Conservation (phyloP, 2,888 invertebrate species). For the Scotopteryx bipunctaria region DNA sequence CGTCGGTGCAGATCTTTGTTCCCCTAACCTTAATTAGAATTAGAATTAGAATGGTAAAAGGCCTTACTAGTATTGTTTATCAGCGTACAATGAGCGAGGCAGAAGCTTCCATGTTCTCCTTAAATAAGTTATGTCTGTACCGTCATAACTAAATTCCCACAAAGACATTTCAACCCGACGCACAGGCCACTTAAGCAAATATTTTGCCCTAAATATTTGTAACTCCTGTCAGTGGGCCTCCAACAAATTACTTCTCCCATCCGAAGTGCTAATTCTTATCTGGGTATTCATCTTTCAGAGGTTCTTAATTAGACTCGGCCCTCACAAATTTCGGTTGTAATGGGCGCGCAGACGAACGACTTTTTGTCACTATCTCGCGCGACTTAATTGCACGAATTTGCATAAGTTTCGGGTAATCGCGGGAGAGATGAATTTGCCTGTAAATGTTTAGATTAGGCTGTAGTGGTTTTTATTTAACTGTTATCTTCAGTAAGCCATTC, state of each 20-base stretch:
- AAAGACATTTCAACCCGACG: conserved; percentile 1
- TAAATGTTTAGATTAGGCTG: conserved; percentile 12
- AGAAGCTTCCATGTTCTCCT: background rate
- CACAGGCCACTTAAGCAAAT: background rate
- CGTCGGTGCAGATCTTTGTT: no score
- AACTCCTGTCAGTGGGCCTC: conserved; percentile 7
- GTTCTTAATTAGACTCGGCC: conserved; percentile 71
- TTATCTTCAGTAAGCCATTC: no score
- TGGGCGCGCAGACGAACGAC: conserved; percentile 43
- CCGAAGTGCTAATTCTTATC: conserved; percentile 66
- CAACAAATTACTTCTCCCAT: conserved; percentile 20
- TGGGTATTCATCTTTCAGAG: conserved; percentile 66
- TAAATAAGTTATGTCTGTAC: background rate
- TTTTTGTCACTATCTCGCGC: conserved; percentile 30
- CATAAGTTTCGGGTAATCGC: conserved; percentile 26
- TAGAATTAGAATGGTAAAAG: no score
- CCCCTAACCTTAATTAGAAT: no score
- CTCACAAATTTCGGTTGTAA: conserved; percentile 48
- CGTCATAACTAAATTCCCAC: background rate
- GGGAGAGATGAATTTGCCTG: conserved; percentile 15
- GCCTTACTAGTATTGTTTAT: no score
- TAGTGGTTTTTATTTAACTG: conserved; percentile 5
- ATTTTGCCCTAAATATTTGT: conserved; percentile 16
- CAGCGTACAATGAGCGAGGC: no score
- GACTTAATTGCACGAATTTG: conserved; percentile 27